Conservation (phyloP, 2,797 vertebrate genomes). For the Percopsis omiscomaycus region DNA sequence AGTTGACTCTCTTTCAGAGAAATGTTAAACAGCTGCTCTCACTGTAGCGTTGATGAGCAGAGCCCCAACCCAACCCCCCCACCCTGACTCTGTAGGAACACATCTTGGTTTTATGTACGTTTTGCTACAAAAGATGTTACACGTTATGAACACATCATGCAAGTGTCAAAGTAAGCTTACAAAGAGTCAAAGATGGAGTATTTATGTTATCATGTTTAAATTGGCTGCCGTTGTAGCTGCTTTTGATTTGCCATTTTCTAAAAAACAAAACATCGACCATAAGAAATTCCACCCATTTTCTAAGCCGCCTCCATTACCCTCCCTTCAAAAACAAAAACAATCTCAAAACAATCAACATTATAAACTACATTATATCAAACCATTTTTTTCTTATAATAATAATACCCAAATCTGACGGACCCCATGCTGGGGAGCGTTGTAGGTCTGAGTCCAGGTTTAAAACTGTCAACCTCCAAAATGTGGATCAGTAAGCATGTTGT, state of each 20-base stretch:
- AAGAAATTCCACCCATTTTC: constrained; percentile 49
- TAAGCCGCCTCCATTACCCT: constrained; percentile 46
- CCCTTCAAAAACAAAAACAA: constrained; percentile 46
- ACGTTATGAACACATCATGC: constrained; percentile 81
- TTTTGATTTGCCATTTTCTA: constrained; percentile 57
- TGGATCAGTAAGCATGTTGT: constrained; percentile 45
- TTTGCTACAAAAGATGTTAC: constrained; percentile 81
- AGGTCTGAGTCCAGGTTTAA: constrained; percentile 62
- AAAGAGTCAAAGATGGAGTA: constrained; percentile 74
- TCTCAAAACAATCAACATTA: constrained; percentile 57
- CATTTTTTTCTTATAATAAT: constrained; percentile 56
- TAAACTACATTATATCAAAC: constrained; percentile 71
- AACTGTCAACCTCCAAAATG: constrained; percentile 51
- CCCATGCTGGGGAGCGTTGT: constrained; percentile 56
- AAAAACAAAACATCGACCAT: constrained; percentile 43
- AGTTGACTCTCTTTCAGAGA: constrained; percentile 3
- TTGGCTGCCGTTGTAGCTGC: constrained; percentile 61
- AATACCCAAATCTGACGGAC: constrained; percentile 64
- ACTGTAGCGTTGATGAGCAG: constrained; percentile 33
- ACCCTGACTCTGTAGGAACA: constrained; percentile 17
- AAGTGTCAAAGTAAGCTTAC: constrained; percentile 77
- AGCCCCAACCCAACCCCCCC: constrained; percentile 29
- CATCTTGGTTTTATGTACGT: constrained; percentile 57
- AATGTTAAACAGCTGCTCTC: constrained; percentile 43
- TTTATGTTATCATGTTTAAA: constrained; percentile 56